Evolutionary conservation across 2,113 vertebrate genomes (phyloP), one percentile per base, ranked within the genome.

Genomic region (Dicentrarchus labrax): DNA sequence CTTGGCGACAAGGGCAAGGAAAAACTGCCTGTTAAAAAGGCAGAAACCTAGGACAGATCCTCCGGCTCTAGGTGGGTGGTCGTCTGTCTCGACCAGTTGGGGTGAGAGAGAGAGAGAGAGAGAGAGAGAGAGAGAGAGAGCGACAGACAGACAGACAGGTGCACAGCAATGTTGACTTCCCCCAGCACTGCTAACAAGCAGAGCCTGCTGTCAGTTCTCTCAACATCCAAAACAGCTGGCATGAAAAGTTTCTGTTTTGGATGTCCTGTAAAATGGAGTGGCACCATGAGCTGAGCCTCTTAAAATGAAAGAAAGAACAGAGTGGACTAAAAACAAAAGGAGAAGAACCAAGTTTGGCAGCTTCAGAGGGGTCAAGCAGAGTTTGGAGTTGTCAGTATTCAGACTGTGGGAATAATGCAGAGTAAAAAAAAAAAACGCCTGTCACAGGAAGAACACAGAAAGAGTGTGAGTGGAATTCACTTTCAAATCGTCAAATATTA

Each of bases 251-350:
- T 74, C 17, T 45, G 22, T 59, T 67, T 30, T 62, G 45, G 47
- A 48, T 19, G 68, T 68, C 54, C 73, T 73, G 73, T 53, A 47
- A 22, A 54, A 39, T 7, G 22, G 45, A 81, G 77, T n/a, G 38
- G 30, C 72, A 76, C 30, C 65, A 51, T 10, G 0, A 61, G 73
- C 13, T 70, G 39, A 78, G 64, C 48, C 30, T 72, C 74, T 73
- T 68, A 43, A 22, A 72, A 30, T 54, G 5, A 53, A 59, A 76
- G 57, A 0, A 2, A 38, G 9, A 68, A 30, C 12, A 0, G 6
- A 3, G 12, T 8, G 54, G 60, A 36, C 45, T 22, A 4, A 56
- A 83, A 72, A 19, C 57, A 65, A 83, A 22, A n/a, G 13, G 0
- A 39, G 24, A 22, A 47, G 56, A 38, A 48, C 22, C n/a, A 15